Conservation (phyloP, 2,113 vertebrate species). For the Urocitellus parryii region DNA sequence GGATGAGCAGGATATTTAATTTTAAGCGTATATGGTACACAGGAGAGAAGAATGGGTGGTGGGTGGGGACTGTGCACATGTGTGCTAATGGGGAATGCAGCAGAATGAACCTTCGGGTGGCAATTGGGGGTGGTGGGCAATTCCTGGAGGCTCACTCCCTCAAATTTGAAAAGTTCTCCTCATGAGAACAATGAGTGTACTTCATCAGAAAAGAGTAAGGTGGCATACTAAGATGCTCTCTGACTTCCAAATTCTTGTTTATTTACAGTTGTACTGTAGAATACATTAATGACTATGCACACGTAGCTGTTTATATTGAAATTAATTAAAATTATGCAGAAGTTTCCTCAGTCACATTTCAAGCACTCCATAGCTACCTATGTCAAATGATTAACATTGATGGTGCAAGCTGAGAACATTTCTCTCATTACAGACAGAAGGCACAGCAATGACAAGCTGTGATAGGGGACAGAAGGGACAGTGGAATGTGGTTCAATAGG, state of each 20-base stretch:
- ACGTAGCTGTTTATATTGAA: not conserved
- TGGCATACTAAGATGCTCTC: too few relatives aligned
- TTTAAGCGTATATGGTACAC: not conserved
- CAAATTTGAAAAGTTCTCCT: not conserved
- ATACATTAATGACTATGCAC: not conserved
- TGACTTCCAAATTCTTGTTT: not conserved
- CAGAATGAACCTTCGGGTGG: rapidly evolving
- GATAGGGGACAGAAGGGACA: not conserved
- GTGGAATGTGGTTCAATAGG: rapidly evolving
- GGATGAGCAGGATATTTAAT: not conserved
- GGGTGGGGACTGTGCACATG: too few relatives aligned
- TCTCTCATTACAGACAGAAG: too few relatives aligned
- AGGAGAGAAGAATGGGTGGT: not conserved
- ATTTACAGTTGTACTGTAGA: not conserved
- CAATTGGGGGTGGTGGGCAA: rapidly evolving
- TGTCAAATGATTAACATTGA: not conserved
- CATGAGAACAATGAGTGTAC: not conserved
- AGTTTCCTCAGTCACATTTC: not conserved
- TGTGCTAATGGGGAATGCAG: rapidly evolving
- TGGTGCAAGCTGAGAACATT: not conserved
- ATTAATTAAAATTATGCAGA: not conserved
- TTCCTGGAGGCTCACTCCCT: not conserved
- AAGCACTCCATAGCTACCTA: not conserved
- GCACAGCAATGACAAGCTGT: rapidly evolving
- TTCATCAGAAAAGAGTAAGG: not conserved